phyloP scores from a whole-genome alignment of 1,140 invertebrate species.

The Lepidostoma basale region DNA sequence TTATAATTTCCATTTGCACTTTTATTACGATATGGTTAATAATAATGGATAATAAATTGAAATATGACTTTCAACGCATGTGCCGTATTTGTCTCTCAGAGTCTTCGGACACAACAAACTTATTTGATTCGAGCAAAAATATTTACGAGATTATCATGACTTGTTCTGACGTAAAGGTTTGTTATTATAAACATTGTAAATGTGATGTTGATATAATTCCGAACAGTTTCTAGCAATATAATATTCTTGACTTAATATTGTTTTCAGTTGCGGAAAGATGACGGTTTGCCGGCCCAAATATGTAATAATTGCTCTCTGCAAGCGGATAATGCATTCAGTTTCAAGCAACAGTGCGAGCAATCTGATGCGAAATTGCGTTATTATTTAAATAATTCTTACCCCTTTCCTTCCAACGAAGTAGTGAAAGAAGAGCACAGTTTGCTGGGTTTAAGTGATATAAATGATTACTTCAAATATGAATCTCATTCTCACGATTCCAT shows the following conservation, averaged over 20 bases:
- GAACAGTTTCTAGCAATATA: not conserved
- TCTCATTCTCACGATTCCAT: not conserved
- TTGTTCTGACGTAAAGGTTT: constrained; percentile 39
- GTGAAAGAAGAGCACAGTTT: constrained; percentile 32
- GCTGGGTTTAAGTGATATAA: constrained; percentile 20
- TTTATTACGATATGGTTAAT: not conserved
- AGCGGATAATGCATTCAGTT: constrained; percentile 34
- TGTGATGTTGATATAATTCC: too few species aligned
- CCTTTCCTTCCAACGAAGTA: not conserved
- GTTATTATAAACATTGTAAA: too few species aligned
- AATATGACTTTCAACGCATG: constrained; percentile 30
- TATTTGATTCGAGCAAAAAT: constrained; percentile 26
- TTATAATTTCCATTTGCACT: too few species aligned
- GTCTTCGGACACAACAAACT: constrained; percentile 19
- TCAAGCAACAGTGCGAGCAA: constrained; percentile 42
- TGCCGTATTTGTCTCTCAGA: constrained; percentile 33
- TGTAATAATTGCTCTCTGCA: constrained; percentile 35
- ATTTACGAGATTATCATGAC: constrained; percentile 32
- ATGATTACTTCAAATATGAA: constrained; percentile 35
- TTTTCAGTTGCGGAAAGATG: constrained; percentile 40
- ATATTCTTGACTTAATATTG: not conserved
- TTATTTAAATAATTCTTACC: constrained; percentile 31
- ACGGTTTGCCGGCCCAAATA: constrained; percentile 42
- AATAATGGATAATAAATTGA: constrained; percentile 14
- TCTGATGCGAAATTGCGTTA: constrained; percentile 41